Conservation (phyloP, 1,140 invertebrate genomes). For the Cepaea nemoralis region DNA sequence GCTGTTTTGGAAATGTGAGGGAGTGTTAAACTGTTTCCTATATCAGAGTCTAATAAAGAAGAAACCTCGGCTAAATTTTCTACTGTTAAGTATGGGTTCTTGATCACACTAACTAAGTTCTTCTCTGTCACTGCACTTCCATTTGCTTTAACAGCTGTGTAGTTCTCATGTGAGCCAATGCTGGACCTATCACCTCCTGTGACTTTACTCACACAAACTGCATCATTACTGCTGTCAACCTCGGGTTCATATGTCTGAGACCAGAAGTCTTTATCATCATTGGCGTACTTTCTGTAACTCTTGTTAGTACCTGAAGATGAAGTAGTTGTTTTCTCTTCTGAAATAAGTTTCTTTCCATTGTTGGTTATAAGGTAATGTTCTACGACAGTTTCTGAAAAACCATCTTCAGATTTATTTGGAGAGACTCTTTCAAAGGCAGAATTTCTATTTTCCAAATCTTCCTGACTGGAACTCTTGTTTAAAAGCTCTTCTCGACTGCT, state of each 20-base stretch:
- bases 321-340: slow-evolving; percentile 26
- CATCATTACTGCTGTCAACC: no score
- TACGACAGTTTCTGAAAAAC: slow-evolving; percentile 20
- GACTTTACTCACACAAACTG: neutral
- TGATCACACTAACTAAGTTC: slow-evolving; percentile 17
- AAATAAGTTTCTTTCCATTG: slow-evolving; percentile 33
- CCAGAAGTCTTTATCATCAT: neutral
- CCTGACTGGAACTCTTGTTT: slow-evolving; percentile 8
- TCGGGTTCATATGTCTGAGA: neutral
- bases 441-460: neutral
- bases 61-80: slow-evolving; percentile 30
- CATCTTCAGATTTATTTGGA: slow-evolving; percentile 14
- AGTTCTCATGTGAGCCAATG: neutral
- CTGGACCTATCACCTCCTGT: neutral
- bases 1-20: slow-evolving; percentile 34
- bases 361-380: slow-evolving; percentile 36
- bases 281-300: neutral
- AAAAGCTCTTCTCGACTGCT: neutral
- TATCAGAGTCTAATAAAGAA: slow-evolving; percentile 1
- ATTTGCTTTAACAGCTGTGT: no score
- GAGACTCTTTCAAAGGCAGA: slow-evolving; percentile 17
- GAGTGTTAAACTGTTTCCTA: neutral
- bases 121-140: neutral
- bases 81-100: slow-evolving; percentile 34
- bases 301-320: slow-evolving; percentile 5